Base-by-base conservation (phyloP, 2,888 invertebrate genomes). In the Selenia dentaria region DNA sequence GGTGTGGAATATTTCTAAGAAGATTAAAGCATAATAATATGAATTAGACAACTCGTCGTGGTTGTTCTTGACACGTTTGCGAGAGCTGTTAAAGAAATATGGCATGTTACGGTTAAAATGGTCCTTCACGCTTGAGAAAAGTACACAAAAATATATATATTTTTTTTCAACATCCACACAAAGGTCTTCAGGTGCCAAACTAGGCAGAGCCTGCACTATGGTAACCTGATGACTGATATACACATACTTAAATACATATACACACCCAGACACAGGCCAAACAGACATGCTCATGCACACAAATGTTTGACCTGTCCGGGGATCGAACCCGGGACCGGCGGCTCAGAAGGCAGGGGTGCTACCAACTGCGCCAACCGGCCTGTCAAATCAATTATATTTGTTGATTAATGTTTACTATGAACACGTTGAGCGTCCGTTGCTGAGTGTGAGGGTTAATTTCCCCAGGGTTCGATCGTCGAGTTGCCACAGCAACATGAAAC, bases 401-500 rank as follows among this genome's bases (percentile, higher is more conserved):
- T 28, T 37, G 37, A 42, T 38, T 28, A 29, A 38, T 41, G 47
- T 16, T 46, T 33, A 33, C 32, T 36, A 35, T 27, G 36, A 6
- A 12, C 27, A 24, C 32, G 37, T 45, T 61, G 54, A 45, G 54
- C 44, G 38, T 50, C 37, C 54, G 64, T 25, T 22, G n/a, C n/a
- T n/a, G 48, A 35, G 38, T 38, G 36, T 31, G 39, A 20, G 67
- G 67, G 65, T 59, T 75, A 64, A 77, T 82, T 78, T 81, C 83
- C 80, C 79, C 54, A n/a, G 70, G 68, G 80, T 49, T 48, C 63
- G 57, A 73, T 80, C 58, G 57, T 66, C 73, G 66, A 69, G 62
- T 74, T 67, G 61, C 61, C 69, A 65, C 70, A 64, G 57, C 67
- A 64, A 48, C 60, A 60, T 54, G 54, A 54, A 47, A 45, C 62